phyloP scores from a whole-genome alignment of 2,888 invertebrate genomes.

The Deilephila porcellus region DNA sequence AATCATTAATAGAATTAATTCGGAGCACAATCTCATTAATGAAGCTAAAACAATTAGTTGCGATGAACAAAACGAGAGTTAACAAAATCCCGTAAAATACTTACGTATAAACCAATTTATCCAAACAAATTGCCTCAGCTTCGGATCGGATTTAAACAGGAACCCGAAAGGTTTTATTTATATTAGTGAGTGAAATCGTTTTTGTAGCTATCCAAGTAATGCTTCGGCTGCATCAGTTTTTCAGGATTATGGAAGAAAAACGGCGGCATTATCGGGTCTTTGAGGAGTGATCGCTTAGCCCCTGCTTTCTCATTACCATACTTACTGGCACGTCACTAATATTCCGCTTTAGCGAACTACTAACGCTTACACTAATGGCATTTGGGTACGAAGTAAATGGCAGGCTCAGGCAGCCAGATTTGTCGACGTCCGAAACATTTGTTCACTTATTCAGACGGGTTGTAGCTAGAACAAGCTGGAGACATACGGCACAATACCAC shows the following conservation, averaged over 20 bases:
- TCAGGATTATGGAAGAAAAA: conserved; percentile 81
- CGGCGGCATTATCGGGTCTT: conserved; percentile 79
- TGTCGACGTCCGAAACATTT: conserved; percentile 20
- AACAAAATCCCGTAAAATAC: conserved; percentile 7
- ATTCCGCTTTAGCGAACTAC: conserved; percentile 28
- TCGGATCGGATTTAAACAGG: conserved; percentile 61
- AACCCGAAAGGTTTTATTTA: conserved; percentile 66
- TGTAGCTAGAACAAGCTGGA: not conserved
- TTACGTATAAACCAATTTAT: conserved; percentile 33
- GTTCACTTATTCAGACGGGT: not conserved
- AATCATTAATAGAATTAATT: not conserved
- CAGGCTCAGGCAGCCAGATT: conserved; percentile 27
- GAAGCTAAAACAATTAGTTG: conserved; percentile 2
- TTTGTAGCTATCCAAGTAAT: conserved; percentile 63
- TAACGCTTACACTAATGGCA: conserved; percentile 27
- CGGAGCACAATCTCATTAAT: conserved; percentile 1
- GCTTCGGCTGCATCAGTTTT: conserved; percentile 70
- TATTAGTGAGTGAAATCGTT: conserved; percentile 63
- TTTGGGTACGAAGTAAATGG: conserved; percentile 27
- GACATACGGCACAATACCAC: not conserved
- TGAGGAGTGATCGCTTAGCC: conserved; percentile 68
- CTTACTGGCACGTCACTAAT: conserved; percentile 44
- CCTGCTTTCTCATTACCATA: conserved; percentile 74
- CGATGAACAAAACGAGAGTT: conserved; percentile 19
- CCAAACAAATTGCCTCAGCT: conserved; percentile 37